Percentiles rank a stretch among this genome's conserved stretches.
These are phyloP conservation scores for Dolichotis patagonum DNA, from an alignment of 2,113 vertebrate species.

Conservation along the genomic window DNA sequence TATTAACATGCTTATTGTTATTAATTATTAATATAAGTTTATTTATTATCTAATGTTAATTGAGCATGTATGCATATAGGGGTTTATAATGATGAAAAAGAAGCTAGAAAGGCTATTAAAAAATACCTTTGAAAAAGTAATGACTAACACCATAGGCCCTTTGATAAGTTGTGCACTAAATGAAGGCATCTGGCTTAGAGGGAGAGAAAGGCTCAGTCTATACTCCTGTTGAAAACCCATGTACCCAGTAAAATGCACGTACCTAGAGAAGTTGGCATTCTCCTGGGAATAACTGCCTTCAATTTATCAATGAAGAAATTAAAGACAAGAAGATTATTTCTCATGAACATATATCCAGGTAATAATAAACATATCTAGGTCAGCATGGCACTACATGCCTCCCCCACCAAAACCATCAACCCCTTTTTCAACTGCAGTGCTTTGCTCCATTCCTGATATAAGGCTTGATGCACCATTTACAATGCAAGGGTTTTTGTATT, in stretches of 20 bases:
- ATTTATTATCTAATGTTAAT: slow-evolving; percentile 1
- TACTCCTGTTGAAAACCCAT: not conserved
- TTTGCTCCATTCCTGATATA: not conserved
- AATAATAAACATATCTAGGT: not conserved
- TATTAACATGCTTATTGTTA: not conserved
- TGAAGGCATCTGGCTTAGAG: not conserved
- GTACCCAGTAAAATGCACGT: not conserved
- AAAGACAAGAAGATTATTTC: slow-evolving; percentile 14
- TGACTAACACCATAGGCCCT: not conserved
- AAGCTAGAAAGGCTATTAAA: not conserved
- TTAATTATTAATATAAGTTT: not conserved
- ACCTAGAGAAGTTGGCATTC: not conserved
- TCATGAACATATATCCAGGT: not conserved
- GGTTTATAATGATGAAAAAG: not conserved
- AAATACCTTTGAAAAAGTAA: not conserved
- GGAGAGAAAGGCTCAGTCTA: not conserved
- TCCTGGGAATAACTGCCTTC: not conserved
- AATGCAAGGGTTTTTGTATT: not conserved
- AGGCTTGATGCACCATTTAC: not conserved
- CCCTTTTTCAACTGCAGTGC: not conserved
- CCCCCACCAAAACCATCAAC: not conserved
- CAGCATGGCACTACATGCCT: not conserved
- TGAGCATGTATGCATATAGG: not conserved
- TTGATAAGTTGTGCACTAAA: not conserved
- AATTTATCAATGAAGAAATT: slow-evolving; percentile 3